A percentile compares a stretch with the other conserved stretches of the same genome.
These are phyloP conservation scores for Drosophila koepferae DNA, from an alignment of 2,888 invertebrate genomes.

Conservation along the genomic window DNA sequence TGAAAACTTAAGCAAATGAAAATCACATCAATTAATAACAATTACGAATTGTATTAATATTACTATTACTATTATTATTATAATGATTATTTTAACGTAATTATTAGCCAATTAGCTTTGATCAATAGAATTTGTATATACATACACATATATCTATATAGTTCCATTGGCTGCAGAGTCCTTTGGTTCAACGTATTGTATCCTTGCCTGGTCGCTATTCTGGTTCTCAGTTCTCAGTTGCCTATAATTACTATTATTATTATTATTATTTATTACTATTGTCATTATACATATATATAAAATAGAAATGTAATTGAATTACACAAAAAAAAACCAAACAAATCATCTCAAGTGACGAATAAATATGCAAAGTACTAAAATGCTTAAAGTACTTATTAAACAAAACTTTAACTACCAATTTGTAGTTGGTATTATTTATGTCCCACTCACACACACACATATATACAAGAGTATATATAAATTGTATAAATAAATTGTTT, in stretches of 20 bases:
- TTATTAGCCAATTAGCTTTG: neutral
- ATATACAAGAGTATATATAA: neutral
- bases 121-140: neutral
- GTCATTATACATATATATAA: neutral
- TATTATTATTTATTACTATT: constrained; percentile 6
- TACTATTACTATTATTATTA: neutral
- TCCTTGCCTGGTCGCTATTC: constrained; percentile 6
- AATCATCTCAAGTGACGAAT: constrained; percentile 28
- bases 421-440: constrained; percentile 57
- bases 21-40: constrained; percentile 32
- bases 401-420: constrained; percentile 38
- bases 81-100: neutral
- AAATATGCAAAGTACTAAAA: constrained; percentile 20
- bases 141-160: neutral
- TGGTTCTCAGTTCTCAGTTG: constrained; percentile 13
- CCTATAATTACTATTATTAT: constrained; percentile 4
- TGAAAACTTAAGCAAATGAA: constrained; percentile 59
- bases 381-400: constrained; percentile 16
- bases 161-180: neutral
- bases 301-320: constrained; percentile 10
- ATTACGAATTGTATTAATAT: neutral
- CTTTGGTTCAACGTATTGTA: neutral
- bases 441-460: constrained; percentile 4
- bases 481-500: constrained; percentile 35
- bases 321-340: constrained; percentile 18